Evolutionary conservation across 2,797 vertebrate genomes (phyloP).

Genomic region (Pseudochaenichthys georgianus): DNA sequence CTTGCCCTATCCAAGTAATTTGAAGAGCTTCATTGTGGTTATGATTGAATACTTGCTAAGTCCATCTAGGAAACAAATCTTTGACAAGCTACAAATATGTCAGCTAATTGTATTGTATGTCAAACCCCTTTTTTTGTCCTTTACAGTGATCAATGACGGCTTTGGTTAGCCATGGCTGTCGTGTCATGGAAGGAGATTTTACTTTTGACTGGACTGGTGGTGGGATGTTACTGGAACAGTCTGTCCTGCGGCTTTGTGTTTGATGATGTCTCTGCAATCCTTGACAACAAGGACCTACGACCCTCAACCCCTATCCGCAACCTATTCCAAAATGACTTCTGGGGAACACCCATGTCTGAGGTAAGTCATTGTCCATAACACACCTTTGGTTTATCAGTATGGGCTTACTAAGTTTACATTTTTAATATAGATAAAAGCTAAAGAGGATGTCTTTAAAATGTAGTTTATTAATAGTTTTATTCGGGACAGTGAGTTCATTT

Average conservation of each 20-base stretch:
- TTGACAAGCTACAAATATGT: neutral
- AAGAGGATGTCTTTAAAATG: neutral
- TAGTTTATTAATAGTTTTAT: neutral
- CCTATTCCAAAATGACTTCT: slow-evolving; percentile 98
- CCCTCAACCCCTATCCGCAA: slow-evolving; percentile 93
- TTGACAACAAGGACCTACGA: slow-evolving; percentile 98
- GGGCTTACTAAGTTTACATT: neutral
- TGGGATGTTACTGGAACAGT: slow-evolving; percentile 98
- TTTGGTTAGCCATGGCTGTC: slow-evolving; percentile 89
- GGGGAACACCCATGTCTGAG: slow-evolving; percentile 99
- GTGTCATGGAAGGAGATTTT: slow-evolving; percentile 92
- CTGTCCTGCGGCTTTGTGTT: slow-evolving; percentile 97
- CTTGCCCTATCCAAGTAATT: neutral
- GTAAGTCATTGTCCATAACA: slow-evolving; percentile 67
- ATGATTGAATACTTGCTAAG: neutral
- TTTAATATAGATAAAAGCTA: neutral
- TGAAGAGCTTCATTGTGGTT: neutral
- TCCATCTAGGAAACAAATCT: neutral
- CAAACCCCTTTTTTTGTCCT: neutral
- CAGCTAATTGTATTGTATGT: neutral
- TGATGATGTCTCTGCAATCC: slow-evolving; percentile 97
- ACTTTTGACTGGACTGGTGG: slow-evolving; percentile 91
- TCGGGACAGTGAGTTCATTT: neutral
- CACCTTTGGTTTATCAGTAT: neutral
- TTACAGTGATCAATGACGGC: slow-evolving; percentile 83